Evolutionary conservation across 2,113 vertebrate species (phyloP), one percentile per base, ranked within the genome.

Genomic region (Sterrhoptilus dennistouni): DNA sequence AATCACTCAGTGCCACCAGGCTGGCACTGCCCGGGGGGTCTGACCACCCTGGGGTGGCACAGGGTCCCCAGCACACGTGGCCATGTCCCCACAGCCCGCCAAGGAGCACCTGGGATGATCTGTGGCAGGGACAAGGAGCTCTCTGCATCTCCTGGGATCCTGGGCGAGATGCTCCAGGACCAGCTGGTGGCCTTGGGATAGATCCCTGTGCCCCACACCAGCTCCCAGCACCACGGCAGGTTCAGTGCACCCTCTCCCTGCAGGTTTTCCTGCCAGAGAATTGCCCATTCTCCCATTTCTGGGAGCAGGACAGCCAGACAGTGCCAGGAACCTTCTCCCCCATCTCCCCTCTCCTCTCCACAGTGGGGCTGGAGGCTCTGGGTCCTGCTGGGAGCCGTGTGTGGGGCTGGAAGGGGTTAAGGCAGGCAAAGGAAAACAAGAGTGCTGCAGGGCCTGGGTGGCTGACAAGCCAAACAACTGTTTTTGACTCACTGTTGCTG

Each of bases 391-490:
- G 86, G 77, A 61, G 25, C 40, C 17, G 33, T 4, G 36, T 8
- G 38, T 1, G 22, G 82, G 87, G 68, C 49, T 89, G 50, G 31
- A 93, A 95, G 79, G 97, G 90, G 97, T 95, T 95, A 91, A 94
- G 35, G 33, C 47, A 66, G 77, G 90, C 54, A 1, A 87, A 90
- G 95, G 92, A 89, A 95, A 29, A 94, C 95, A 94, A 93, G 94
- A 95, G 94, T 94, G 93, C 90, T 97, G 92, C 96, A 76, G 94
- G 91, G 94, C 95, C 97, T 91, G 89, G 96, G 96, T 95, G 90
- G 90, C 85, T 65, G 72, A 96, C 97, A 96, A 95, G 96, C 94
- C 96, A 89, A 96, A 97, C 95, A 96, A 97, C 97, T 96, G 97
- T 90, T 97, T 97, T 94, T 96, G 96, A 97, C 96, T 97, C 96